phyloP scores from a whole-genome alignment of 2,888 invertebrate genomes.

The Crossocerus cetratus region DNA sequence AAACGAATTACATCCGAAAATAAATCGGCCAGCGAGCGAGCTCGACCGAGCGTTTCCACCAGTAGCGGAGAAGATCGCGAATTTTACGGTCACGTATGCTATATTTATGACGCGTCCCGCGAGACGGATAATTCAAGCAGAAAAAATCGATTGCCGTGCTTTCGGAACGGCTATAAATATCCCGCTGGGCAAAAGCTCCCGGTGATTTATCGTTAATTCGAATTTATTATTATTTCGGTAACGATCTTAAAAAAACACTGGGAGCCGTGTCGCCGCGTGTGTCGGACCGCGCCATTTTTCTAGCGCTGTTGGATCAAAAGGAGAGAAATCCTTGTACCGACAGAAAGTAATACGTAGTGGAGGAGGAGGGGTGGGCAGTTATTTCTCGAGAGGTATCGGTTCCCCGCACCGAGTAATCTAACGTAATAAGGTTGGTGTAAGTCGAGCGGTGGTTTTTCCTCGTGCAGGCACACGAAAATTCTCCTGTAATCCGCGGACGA shows the following conservation, averaged over 20 bases:
- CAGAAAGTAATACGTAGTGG: not conserved
- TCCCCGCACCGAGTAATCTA: slow-evolving; percentile 29
- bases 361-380: not conserved
- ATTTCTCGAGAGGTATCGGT: slow-evolving; percentile 15
- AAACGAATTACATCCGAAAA: not conserved
- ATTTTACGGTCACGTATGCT: slow-evolving; percentile 26
- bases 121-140: slow-evolving; percentile 29
- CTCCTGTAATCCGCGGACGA: slow-evolving; percentile 65
- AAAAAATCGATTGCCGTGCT: slow-evolving; percentile 17
- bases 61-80: slow-evolving; percentile 26
- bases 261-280: no score
- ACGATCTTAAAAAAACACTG: not conserved
- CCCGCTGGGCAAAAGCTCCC: slow-evolving; percentile 1
- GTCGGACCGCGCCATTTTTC: no score
- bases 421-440: slow-evolving; percentile 34
- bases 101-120: slow-evolving; percentile 21
- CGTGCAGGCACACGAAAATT: slow-evolving; percentile 26
- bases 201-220: not conserved
- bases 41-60: not conserved
- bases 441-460: slow-evolving; percentile 31
- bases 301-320: not conserved
- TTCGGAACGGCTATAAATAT: slow-evolving; percentile 28
- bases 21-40: not conserved
- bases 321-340: not conserved
- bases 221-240: not conserved